Base-by-base conservation (phyloP, 2,797 vertebrate species). In the Cynopterus sphinx region DNA sequence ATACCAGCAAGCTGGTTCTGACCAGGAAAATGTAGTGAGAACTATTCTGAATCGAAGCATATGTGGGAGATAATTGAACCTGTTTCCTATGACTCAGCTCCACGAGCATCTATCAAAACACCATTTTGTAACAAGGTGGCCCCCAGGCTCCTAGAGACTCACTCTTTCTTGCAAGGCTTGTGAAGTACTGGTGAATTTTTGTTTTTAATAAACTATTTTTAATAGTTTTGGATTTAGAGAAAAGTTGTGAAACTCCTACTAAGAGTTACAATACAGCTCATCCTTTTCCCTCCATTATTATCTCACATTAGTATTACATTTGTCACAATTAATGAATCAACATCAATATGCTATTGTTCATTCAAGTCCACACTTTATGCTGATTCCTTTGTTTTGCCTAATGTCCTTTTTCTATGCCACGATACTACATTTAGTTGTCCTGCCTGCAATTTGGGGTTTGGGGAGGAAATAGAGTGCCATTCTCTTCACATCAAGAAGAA, bases 81-180 rank as follows among this genome's bases (percentile, higher is more conserved):
- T 43, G 43, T 84, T 94, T 77, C n/a, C 15, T n/a, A 19, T 83
- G 94, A 96, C 65, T 95, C 87, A 90, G 94, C 39, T 49, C 19
- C 11, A n/a, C 88, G 73, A 87, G 28, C 39, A 79, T 43, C 70
- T 39, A 15, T 28, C 46, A 75, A 91, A 71, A 55, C 9, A 24
- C 2, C 4, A 49, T 43, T 77, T 39, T 91, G 28, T 67, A 83
- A 78, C n/a, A 13, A 16, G 0, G 26, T 68, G 36, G 74, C 61
- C 65, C 15, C 28, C 9, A 17, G 75, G 68, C 9, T 57, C 26
- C 70, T 21, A 51, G 75, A 28, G 28, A 36, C 28, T 22, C 67
- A 36, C 28, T 22, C 67, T 82, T 53, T 73, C 33, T 53, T 7
- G 1, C 7, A 46, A 61, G 61, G 74, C 15, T 78, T 83, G 41